phyloP scores from a whole-genome alignment of 2,113 vertebrate genomes.

The Gasterosteus aculeatus region DNA sequence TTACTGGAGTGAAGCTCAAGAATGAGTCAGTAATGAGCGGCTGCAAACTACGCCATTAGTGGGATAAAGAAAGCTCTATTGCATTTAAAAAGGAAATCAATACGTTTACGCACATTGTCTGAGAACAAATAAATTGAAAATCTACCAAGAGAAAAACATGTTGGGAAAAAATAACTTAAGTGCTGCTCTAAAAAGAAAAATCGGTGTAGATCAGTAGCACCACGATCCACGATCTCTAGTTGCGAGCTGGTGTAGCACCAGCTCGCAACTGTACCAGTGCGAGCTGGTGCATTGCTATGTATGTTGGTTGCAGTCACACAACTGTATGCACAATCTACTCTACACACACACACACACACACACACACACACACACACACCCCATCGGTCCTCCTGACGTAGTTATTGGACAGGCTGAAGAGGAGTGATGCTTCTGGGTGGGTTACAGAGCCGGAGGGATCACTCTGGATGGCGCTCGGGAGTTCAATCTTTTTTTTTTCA shows the following conservation, averaged over 20 bases:
- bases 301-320: constrained; percentile 30
- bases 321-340: constrained; percentile 28
- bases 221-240: too few species aligned
- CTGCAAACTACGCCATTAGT: constrained; percentile 34
- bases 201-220: constrained; percentile 7
- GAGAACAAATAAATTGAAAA: constrained; percentile 13
- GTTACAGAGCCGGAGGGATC: constrained; percentile 61
- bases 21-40: constrained; percentile 13
- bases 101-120: background rate
- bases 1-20: constrained; percentile 13
- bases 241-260: too few species aligned
- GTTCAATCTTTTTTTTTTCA: constrained; percentile 38
- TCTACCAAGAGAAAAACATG: background rate
- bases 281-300: constrained; percentile 44
- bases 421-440: constrained; percentile 61
- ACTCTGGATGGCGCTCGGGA: constrained; percentile 31
- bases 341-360: background rate
- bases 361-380: constrained; percentile 6
- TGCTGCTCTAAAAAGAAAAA: constrained; percentile 3
- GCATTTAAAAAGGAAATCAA: constrained; percentile 15
- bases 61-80: constrained; percentile 35
- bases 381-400: constrained; percentile 44
- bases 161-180: background rate
- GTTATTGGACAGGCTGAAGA: constrained; percentile 64
- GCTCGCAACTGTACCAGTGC: constrained; percentile 58